Base-by-base conservation (phyloP, 2,113 vertebrate species). In the Toxostoma redivivum region DNA sequence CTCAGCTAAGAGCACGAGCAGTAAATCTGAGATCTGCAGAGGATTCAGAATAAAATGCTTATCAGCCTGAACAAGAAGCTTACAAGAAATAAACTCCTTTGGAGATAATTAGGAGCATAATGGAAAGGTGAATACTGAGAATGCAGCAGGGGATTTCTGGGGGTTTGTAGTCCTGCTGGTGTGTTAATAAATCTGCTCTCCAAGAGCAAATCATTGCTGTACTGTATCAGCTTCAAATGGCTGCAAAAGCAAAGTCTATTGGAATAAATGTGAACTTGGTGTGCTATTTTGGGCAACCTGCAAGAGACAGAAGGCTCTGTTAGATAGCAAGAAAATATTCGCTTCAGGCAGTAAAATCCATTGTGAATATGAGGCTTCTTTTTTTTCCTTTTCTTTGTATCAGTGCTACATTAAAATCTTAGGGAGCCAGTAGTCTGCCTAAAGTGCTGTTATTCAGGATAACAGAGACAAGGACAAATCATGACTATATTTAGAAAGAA, bases 51-150 rank as follows among this genome's bases (percentile, higher is more conserved):
- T 58, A 33, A 83, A 93, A 93, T 48, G 17, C 48, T 82, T 82
- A 61, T 70, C 38, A 62, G 58, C 47, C 50, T 58, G 54, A 81
- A 82, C 44, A 88, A 88, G 90, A 70, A 60, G 79, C 62, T 90
- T 88, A 82, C 45, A 79, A 82, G 31, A 70, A 90, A 69, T 69
- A 61, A 88, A 95, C 11, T 88, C 42, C 74, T 90, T 88, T 65
- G 38, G 71, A 88, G 53, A 35, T 67, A 88, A 82, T 82, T 77
- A 87, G 33, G 58, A 40, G 7, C 62, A 77, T 65, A 93, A 92
- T 47, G 30, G 60, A 54, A 86, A 86, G 86, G 60, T 83, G 80
- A 73, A 77, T 12, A 24, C 21, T 61, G 50, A 83, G 38, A 70
- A 66, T 71, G 51, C 15, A 74, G 37, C 12, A 2, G 21, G 30